Conservation (phyloP, 1,140 invertebrate species). For the Bombus waltoni region DNA sequence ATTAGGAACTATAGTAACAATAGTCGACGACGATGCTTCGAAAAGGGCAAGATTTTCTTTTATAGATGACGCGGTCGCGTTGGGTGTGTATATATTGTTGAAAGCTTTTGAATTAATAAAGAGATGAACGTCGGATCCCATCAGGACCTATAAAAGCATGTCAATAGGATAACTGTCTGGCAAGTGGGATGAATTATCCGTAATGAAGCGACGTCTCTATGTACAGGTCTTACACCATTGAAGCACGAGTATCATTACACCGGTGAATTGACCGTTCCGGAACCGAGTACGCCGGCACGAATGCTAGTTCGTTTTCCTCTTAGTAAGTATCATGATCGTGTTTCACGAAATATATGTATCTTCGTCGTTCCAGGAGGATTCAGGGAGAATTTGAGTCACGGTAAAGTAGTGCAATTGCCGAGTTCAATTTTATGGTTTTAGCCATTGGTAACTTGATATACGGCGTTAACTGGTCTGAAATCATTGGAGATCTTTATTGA, state of each 20-base stretch:
- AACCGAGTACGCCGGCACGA: constrained; percentile 86
- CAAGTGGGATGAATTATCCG: constrained; percentile 73
- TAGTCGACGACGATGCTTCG: not conserved
- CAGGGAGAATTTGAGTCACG: not conserved
- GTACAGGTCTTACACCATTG: constrained; percentile 86
- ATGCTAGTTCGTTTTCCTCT: constrained; percentile 91
- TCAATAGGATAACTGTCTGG: constrained; percentile 74
- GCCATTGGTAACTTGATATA: not conserved
- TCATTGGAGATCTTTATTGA: not conserved
- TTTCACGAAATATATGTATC: not conserved
- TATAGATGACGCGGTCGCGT: not conserved
- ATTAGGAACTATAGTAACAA: not conserved
- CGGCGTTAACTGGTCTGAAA: not conserved
- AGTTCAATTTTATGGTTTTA: not conserved
- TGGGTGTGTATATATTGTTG: not conserved
- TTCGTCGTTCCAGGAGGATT: not conserved
- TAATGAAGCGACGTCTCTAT: constrained; percentile 77
- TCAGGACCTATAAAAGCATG: constrained; percentile 63
- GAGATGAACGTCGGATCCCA: constrained; percentile 37
- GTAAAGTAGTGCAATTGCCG: not conserved
- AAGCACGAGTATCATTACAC: constrained; percentile 91
- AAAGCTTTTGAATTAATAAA: constrained; percentile 53
- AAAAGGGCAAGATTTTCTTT: constrained; percentile 2
- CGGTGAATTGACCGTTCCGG: constrained; percentile 86
- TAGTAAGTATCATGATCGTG: constrained; percentile 86